Evolutionary conservation across 2,888 invertebrate genomes (phyloP).

Genomic region (Drosophila hamatofila): DNA sequence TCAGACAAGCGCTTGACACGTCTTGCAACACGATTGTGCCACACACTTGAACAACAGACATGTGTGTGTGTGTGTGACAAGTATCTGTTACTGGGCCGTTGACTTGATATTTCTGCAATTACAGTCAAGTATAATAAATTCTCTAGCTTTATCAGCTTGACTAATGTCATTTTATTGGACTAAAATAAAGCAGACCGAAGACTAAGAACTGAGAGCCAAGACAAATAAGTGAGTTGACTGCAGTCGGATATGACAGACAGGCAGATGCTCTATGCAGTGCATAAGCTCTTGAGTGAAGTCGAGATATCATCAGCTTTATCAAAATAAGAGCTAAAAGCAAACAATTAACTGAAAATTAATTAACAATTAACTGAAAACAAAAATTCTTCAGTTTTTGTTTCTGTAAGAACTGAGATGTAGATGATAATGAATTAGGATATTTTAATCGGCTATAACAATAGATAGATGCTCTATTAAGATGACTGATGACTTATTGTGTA

Average conservation of each 20-base stretch:
- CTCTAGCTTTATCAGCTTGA: conserved; percentile 10
- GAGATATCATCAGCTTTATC: too few relatives aligned
- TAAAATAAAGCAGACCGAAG: conserved; percentile 1
- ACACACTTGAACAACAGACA: conserved; percentile 5
- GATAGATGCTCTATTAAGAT: background rate
- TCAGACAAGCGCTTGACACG: conserved; percentile 48
- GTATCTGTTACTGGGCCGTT: conserved; percentile 9
- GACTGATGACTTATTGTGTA: background rate
- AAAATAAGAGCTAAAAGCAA: too few relatives aligned
- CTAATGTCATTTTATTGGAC: conserved; percentile 22
- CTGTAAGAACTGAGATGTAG: background rate
- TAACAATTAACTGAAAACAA: too few relatives aligned
- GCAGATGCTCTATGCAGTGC: background rate
- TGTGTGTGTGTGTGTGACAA: conserved; percentile 26
- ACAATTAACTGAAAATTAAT: too few relatives aligned
- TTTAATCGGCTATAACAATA: too few relatives aligned
- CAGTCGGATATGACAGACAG: background rate
- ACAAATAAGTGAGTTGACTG: conserved; percentile 3
- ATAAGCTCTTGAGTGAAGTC: background rate
- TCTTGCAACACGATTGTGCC: conserved; percentile 45
- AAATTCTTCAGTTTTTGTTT: too few relatives aligned
- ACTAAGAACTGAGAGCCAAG: conserved; percentile 1
- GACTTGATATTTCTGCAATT: conserved; percentile 30
- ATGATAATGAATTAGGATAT: too few relatives aligned
- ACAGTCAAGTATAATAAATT: conserved; percentile 27